phyloP scores from a whole-genome alignment of 35 echinoderm and acorn worm genomes.

The Ophioderma brevispina region DNA sequence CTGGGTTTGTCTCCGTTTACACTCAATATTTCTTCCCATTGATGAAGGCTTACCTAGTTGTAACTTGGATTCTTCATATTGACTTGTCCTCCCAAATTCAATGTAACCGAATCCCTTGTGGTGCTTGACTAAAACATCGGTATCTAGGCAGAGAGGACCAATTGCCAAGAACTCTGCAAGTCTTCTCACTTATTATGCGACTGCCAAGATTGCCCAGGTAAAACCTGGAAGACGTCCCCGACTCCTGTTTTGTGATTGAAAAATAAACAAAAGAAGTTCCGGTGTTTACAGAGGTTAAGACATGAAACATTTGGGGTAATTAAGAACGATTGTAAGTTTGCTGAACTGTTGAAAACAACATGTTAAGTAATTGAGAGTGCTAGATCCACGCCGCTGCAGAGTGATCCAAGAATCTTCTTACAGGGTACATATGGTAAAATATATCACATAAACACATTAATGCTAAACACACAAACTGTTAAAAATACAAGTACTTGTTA shows the following conservation, averaged over 20 bases:
- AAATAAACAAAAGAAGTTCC: not conserved
- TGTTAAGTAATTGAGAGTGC: too few species aligned
- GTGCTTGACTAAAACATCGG: not conserved
- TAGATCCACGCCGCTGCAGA: too few species aligned
- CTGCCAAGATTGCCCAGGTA: not conserved
- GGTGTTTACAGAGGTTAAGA: too few species aligned
- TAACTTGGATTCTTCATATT: not conserved
- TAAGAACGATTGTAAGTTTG: too few species aligned
- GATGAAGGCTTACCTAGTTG: not conserved
- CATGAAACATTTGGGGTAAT: too few species aligned
- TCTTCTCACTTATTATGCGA: not conserved
- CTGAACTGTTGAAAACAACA: too few species aligned
- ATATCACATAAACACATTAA: too few species aligned
- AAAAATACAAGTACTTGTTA: too few species aligned
- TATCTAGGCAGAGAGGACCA: not conserved
- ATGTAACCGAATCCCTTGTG: constrained; percentile 3
- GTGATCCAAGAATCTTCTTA: too few species aligned
- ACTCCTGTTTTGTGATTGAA: not conserved
- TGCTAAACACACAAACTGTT: too few species aligned
- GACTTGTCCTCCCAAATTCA: constrained; percentile 6
- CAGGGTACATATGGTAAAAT: too few species aligned
- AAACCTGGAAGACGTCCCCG: not conserved
- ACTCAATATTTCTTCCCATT: not conserved
- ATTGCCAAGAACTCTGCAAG: not conserved
- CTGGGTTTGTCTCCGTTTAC: not conserved